Evolutionary conservation across 2,113 vertebrate genomes (phyloP).

Genomic region (Chloropsis hardwickii): DNA sequence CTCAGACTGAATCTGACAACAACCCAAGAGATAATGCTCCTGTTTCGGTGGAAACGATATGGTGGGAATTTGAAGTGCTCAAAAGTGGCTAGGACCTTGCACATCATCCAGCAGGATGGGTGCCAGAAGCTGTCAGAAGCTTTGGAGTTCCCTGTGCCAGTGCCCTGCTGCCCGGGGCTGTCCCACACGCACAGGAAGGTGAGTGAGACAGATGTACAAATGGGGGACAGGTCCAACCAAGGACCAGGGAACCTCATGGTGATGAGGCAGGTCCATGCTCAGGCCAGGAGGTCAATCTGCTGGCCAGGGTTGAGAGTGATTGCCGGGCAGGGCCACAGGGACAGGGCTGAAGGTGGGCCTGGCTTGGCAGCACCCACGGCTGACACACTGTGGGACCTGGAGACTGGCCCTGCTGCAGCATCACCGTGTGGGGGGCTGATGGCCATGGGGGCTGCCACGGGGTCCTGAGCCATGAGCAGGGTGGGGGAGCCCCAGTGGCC

Average conservation of each 20-base stretch:
- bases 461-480: not conserved
- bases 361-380: too few species aligned
- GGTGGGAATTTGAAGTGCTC: not conserved
- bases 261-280: not conserved
- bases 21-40: not conserved
- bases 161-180: not conserved
- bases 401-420: fast-evolving
- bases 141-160: fast-evolving
- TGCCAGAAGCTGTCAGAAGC: not conserved
- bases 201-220: not conserved
- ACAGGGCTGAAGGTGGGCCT: not conserved
- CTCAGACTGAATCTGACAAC: not conserved
- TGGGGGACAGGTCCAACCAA: not conserved
- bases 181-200: not conserved
- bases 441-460: not conserved
- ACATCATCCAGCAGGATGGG: not conserved
- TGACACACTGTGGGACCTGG: not conserved
- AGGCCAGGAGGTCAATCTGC: not conserved
- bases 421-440: not conserved
- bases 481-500: not conserved
- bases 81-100: fast-evolving
- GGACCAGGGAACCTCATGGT: not conserved
- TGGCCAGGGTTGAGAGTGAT: fast-evolving
- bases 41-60: not conserved
- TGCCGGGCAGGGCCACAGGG: not conserved